These are phyloP conservation scores for Orthonevra nobilis DNA, from an alignment of 2,888 invertebrate genomes.

Conservation along the genomic window DNA sequence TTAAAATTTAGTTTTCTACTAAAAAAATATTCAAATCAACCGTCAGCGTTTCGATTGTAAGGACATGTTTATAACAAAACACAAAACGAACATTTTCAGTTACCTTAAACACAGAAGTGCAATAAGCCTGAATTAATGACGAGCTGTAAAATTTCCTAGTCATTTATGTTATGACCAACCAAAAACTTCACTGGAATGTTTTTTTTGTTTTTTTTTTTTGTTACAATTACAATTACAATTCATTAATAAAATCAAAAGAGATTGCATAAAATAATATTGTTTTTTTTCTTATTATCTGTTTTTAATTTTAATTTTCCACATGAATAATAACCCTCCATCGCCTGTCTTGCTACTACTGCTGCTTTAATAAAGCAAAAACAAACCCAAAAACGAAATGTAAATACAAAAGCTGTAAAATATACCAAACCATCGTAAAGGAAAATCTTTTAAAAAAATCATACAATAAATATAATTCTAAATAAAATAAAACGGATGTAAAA, in stretches of 20 bases:
- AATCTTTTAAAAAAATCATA: slow-evolving; percentile 35
- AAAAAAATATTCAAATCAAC: too few species aligned
- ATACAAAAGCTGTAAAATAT: slow-evolving; percentile 53
- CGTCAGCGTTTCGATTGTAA: too few species aligned
- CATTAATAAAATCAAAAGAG: slow-evolving; percentile 20
- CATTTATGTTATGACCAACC: background rate
- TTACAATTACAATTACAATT: background rate
- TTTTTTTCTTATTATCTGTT: slow-evolving; percentile 10
- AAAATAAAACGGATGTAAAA: slow-evolving; percentile 56
- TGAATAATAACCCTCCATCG: slow-evolving; percentile 44
- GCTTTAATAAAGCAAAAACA: slow-evolving; percentile 39
- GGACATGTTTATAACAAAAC: too few species aligned
- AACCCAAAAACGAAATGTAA: slow-evolving; percentile 36
- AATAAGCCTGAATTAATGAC: too few species aligned
- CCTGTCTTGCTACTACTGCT: slow-evolving; percentile 43
- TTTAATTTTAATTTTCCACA: slow-evolving; percentile 16
- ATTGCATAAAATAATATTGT: slow-evolving; percentile 53
- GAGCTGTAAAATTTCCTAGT: too few species aligned
- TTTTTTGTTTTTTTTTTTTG: background rate
- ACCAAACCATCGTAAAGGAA: slow-evolving; percentile 44
- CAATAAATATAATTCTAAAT: slow-evolving; percentile 72
- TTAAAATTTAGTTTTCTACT: too few species aligned
- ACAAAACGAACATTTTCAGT: too few species aligned
- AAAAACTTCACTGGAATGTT: background rate
- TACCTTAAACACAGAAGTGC: too few species aligned